phyloP scores from a whole-genome alignment of 2,797 vertebrate species.

The Acipenser oxyrinchus region DNA sequence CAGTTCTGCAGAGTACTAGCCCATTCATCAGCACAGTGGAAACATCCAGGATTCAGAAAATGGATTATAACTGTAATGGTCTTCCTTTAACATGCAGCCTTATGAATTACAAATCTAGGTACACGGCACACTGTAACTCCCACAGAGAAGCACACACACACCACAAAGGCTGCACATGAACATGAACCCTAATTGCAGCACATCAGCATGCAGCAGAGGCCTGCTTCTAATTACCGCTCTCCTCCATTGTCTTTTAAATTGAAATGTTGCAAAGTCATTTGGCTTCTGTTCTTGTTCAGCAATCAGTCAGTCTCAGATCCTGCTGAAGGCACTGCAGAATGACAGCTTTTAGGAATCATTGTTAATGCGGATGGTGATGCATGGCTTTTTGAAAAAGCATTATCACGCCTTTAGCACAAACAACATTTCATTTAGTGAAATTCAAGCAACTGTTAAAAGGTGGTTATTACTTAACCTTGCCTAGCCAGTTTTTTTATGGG shows the following conservation, averaged over 20 bases:
- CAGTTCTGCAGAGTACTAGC: too few relatives aligned
- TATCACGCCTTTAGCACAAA: neutral
- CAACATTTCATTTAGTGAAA: constrained; percentile 2
- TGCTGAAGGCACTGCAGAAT: constrained; percentile 6
- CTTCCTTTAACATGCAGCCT: too few relatives aligned
- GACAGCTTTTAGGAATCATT: neutral
- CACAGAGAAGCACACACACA: too few relatives aligned
- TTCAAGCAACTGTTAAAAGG: neutral
- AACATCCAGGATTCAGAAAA: too few relatives aligned
- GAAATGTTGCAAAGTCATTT: neutral
- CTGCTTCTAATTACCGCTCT: neutral
- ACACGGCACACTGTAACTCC: too few relatives aligned
- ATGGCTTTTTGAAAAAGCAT: neutral
- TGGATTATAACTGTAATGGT: too few relatives aligned
- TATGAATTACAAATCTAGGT: too few relatives aligned
- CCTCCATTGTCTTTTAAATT: constrained; percentile 4
- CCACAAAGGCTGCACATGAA: neutral
- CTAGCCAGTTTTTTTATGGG: neutral
- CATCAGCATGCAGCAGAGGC: neutral
- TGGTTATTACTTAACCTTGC: constrained; percentile 4
- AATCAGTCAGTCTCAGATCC: constrained; percentile 2
- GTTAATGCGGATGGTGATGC: neutral
- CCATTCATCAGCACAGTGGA: too few relatives aligned
- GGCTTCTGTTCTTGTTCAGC: neutral
- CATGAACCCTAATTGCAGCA: constrained; percentile 1